phyloP scores from a whole-genome alignment of 2,888 invertebrate genomes.

The Sicus ferrugineus region DNA sequence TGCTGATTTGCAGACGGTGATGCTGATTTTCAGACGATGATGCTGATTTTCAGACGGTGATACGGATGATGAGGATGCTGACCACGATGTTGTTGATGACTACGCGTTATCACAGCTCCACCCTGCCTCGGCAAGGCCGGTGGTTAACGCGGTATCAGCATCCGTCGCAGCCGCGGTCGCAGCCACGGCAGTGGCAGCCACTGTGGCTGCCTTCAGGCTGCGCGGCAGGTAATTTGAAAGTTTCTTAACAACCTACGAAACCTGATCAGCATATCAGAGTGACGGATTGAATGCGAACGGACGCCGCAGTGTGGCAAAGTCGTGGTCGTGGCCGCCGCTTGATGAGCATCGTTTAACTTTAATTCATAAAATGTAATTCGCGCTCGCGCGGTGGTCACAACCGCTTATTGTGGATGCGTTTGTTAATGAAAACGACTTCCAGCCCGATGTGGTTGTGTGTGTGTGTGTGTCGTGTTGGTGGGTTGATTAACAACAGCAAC shows the following conservation, averaged over 20 bases:
- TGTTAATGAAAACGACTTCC: conserved; percentile 27
- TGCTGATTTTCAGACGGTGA: background rate
- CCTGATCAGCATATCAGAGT: conserved; percentile 22
- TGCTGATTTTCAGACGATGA: background rate
- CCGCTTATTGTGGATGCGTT: conserved; percentile 7
- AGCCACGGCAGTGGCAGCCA: conserved; percentile 6
- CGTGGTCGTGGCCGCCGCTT: conserved; percentile 4
- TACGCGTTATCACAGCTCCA: conserved; percentile 45
- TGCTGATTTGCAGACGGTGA: too few species aligned
- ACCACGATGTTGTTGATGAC: conserved; percentile 34
- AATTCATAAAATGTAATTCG: conserved; percentile 36
- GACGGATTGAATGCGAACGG: conserved; percentile 4
- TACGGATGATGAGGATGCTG: background rate
- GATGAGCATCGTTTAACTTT: conserved; percentile 34
- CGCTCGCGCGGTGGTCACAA: conserved; percentile 29
- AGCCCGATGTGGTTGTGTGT: background rate
- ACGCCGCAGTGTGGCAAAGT: background rate
- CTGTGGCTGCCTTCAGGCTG: conserved; percentile 29
- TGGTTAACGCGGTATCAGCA: background rate
- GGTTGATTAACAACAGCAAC: background rate
- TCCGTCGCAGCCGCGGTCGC: background rate
- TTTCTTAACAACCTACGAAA: conserved; percentile 34
- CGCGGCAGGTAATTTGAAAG: conserved; percentile 44
- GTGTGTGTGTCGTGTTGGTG: background rate
- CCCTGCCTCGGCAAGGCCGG: conserved; percentile 33